Evolutionary conservation across 1,140 invertebrate species (phyloP), one percentile per base, ranked within the genome.

Genomic region (Drosophila paulistorum): DNA sequence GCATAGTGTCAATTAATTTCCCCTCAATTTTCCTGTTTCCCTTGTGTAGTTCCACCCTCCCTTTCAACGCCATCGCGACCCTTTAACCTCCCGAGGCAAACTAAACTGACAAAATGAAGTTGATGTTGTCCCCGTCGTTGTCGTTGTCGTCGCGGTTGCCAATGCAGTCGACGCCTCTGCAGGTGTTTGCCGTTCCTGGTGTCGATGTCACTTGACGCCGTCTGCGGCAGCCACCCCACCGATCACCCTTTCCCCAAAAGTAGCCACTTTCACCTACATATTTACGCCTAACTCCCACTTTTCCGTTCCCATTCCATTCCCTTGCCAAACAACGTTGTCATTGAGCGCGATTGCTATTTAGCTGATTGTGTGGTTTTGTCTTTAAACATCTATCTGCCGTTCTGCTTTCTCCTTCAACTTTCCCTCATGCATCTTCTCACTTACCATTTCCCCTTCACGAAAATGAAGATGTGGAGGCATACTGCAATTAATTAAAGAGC

Each of bases 341-440:
- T 35, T 37, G 71, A 68, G 57, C 71, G 57, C 71, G 59, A 74
- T 73, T 77, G 75, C 75, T 74, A 77, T 77, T 77, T 77, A 77
- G 75, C 71, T 77, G 75, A 77, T 77, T 77, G 67, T 77, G 75
- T 74, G 71, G 75, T 77, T 77, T 77, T 67, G 48, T 63, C 67
- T 77, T 77, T 59, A 77, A 77, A 26, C 67, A 35, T 69, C 63
- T 7, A 30, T 77, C 61, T 58, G 20, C 30, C 3, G 3, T 17
- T 7, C 20, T n/a, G 7, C 54, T 14, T 30, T 13, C 30, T 14
- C 4, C 30, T 3, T 14, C 33, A 17, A 4, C 48, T 37, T 6
- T 7, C n/a, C 1, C 11, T 11, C 20, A 7, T 30, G 30, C 6
- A 30, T 14, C 3, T 23, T 51, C 17, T 51, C 45, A 5, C 45